Evolutionary conservation across 1,140 invertebrate species (phyloP), one percentile per base, ranked within the genome.

Genomic region (Cylas formicarius): DNA sequence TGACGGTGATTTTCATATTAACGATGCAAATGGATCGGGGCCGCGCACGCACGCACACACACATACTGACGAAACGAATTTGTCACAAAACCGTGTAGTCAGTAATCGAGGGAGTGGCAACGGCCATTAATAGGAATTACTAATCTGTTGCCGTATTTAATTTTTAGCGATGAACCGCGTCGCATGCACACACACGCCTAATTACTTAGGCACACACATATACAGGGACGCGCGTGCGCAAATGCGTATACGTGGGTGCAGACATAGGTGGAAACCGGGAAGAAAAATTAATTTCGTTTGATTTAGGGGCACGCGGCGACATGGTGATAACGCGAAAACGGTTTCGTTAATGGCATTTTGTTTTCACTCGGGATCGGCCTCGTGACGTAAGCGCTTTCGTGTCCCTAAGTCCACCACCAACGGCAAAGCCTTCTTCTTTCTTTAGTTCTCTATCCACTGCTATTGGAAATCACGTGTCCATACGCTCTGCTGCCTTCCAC

Each of bases 121-220:
- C 18, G 10, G 35, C 38, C 45, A 48, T 48, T 48, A 48, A 48
- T 48, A 48, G 45, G 45, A 48, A 48, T 48, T 48, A 48, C 29
- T 48, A 48, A 48, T 48, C 45, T 48, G 45, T 48, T 48, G 38
- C 45, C 45, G 42, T 48, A 48, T 48, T 48, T 48, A 48, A 48
- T 48, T 48, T 48, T 48, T 48, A 41, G 45, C 35, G 44, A 46
- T 46, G 36, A 37, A 41, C 31, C 33, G 45, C 37, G 16, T 10
- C 7, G 20, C 32, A 48, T 48, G 45, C 45, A 48, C 36, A 48
- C 40, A 48, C 45, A 41, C 38, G 37, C 21, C 37, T 48, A 48
- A 48, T 48, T 48, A 48, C 45, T 48, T 48, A 48, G 45, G 35
- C 38, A n/a, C n/a, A n/a, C n/a, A n/a, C n/a, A n/a, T n/a, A n/a